Evolutionary conservation across 2,113 vertebrate species (phyloP).

Genomic region (Sciurus niger): DNA sequence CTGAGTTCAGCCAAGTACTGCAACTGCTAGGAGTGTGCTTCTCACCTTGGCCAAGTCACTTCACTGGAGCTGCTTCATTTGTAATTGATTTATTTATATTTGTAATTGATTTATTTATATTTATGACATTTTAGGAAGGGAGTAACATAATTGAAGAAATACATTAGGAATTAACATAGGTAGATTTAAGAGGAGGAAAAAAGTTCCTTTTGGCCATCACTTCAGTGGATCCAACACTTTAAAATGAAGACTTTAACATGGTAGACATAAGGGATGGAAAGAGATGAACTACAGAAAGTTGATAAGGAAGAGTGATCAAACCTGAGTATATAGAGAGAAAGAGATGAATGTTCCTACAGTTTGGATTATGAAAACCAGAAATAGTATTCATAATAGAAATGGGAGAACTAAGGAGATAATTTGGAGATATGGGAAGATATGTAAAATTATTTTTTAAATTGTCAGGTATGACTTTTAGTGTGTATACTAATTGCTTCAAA

Average conservation of each 20-base stretch:
- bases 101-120: not conserved
- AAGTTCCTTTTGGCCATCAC: not conserved
- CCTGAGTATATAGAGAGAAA: not conserved
- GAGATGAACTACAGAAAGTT: not conserved
- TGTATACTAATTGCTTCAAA: not conserved
- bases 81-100: not conserved
- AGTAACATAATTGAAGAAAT: not conserved
- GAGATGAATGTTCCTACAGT: not conserved
- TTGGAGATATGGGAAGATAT: not conserved
- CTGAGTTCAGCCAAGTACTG: not conserved
- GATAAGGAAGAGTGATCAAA: not conserved
- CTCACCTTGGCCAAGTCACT: not conserved
- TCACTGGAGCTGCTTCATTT: not conserved
- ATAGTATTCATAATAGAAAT: not conserved
- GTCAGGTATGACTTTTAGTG: not conserved
- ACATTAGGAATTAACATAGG: not conserved
- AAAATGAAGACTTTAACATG: not conserved
- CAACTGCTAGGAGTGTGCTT: not conserved
- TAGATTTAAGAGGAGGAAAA: slow-evolving; percentile 2
- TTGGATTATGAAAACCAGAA: not conserved
- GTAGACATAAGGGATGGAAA: not conserved
- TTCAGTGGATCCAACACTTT: not conserved
- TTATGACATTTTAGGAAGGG: not conserved
- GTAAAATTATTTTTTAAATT: not conserved
- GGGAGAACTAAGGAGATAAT: not conserved